Percentiles rank a stretch among this genome's conserved stretches.
phyloP scores from a whole-genome alignment of 1,140 invertebrate species.

The Steinernema khuongi region DNA sequence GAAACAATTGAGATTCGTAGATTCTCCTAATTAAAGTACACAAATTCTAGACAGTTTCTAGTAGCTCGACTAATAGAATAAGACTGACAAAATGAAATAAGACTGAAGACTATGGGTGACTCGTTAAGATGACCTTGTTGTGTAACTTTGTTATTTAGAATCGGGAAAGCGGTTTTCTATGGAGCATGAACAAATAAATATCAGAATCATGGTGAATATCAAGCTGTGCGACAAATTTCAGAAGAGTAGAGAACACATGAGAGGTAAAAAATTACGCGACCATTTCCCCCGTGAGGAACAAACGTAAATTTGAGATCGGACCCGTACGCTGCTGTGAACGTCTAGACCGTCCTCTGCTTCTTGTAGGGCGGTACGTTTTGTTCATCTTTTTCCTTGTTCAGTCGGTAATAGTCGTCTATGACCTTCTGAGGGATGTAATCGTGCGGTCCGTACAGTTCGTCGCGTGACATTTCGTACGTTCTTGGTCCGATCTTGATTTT shows the following conservation, averaged over 20 bases:
- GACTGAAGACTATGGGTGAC: too few species aligned
- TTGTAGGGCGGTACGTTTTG: not conserved
- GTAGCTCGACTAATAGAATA: too few species aligned
- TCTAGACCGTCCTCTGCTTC: not conserved
- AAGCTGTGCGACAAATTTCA: not conserved
- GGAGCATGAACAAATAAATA: too few species aligned
- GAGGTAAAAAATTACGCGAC: not conserved
- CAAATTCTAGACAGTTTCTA: too few species aligned
- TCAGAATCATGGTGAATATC: too few species aligned
- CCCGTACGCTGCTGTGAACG: not conserved
- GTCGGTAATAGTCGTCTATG: not conserved
- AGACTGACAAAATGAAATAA: too few species aligned
- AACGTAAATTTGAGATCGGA: not conserved
- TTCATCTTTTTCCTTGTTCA: not conserved
- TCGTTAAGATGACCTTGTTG: too few species aligned
- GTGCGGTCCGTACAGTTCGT: not conserved
- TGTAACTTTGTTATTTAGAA: too few species aligned
- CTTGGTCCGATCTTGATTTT: not conserved
- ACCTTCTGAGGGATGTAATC: not conserved
- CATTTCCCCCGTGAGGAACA: not conserved
- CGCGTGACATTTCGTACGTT: not conserved
- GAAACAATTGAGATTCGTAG: too few species aligned
- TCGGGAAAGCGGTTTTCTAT: too few species aligned
- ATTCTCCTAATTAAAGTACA: too few species aligned
- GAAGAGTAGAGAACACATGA: not conserved